A percentile compares a stretch with the other conserved stretches of the same genome.
Evolutionary conservation across 2,888 invertebrate genomes (phyloP).

Genomic region (Proisotoma minuta): DNA sequence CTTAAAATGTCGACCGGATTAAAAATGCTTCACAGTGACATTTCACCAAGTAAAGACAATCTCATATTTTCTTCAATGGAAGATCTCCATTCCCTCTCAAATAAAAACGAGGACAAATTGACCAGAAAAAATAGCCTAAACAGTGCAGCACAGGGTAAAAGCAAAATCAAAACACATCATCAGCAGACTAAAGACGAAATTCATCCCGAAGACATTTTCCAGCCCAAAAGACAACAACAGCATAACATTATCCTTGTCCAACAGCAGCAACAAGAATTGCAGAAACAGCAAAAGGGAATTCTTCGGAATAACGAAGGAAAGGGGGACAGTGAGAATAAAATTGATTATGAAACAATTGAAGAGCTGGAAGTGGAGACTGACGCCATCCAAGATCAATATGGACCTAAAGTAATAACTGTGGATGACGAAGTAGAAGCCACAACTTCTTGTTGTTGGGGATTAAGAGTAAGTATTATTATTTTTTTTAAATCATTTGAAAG

Average conservation of each 20-base stretch:
- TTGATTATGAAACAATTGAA: constrained; percentile 2
- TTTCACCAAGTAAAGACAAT: constrained; percentile 38
- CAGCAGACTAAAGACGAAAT: background rate
- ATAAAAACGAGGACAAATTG: constrained; percentile 16
- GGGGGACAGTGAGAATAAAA: background rate
- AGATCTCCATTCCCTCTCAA: constrained; percentile 32
- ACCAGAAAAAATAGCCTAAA: constrained; percentile 7
- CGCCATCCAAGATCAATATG: constrained; percentile 13
- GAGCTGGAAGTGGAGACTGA: background rate
- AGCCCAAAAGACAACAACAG: constrained; percentile 4
- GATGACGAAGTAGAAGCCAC: constrained; percentile 9
- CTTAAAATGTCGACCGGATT: constrained; percentile 27
- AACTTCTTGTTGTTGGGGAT: constrained; percentile 1
- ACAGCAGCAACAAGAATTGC: constrained; percentile 7
- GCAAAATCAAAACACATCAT: background rate
- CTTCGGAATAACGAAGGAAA: background rate
- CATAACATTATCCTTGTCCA: constrained; percentile 10
- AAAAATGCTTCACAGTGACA: constrained; percentile 36
- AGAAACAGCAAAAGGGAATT: background rate
- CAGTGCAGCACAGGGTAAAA: background rate
- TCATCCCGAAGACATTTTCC: background rate
- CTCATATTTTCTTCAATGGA: constrained; percentile 35
- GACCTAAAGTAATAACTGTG: constrained; percentile 26
- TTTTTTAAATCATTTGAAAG: too few relatives aligned
- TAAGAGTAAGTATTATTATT: constrained; percentile 3